phyloP scores from a whole-genome alignment of 2,797 vertebrate species.

The Typhlichthys subterraneus region DNA sequence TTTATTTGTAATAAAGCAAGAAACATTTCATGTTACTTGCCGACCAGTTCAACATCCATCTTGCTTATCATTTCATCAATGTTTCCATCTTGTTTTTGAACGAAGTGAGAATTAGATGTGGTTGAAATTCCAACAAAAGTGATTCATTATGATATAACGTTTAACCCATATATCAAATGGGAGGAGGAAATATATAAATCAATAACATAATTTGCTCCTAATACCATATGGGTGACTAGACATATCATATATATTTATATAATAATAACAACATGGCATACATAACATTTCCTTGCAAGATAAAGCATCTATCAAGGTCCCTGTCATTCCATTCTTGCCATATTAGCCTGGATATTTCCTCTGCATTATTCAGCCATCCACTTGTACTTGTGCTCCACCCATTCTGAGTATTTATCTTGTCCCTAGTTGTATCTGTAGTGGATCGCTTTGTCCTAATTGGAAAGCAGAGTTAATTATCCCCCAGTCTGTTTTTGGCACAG shows the following conservation, averaged over 20 bases:
- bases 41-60: too few relatives aligned
- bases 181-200: too few relatives aligned
- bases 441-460: slow-evolving; percentile 76
- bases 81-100: too few relatives aligned
- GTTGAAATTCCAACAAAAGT: too few relatives aligned
- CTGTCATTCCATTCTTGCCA: slow-evolving; percentile 23
- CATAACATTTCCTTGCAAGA: background rate
- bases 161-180: too few relatives aligned
- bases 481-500: slow-evolving; percentile 70
- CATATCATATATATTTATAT: background rate
- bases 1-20: too few relatives aligned
- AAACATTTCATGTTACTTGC: too few relatives aligned
- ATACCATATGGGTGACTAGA: background rate
- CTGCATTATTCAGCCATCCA: slow-evolving; percentile 51
- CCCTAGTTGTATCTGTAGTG: slow-evolving; percentile 55
- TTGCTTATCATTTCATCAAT: too few relatives aligned
- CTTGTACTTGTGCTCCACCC: slow-evolving; percentile 38
- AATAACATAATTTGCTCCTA: too few relatives aligned
- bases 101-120: too few relatives aligned
- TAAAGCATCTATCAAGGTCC: slow-evolving; percentile 15
- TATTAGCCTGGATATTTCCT: slow-evolving; percentile 31
- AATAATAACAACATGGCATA: background rate
- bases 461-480: slow-evolving; percentile 79
- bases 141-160: too few relatives aligned
- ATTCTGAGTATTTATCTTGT: slow-evolving; percentile 65